Percentiles rank a stretch among this genome's conserved stretches.
These are phyloP conservation scores for Cerceris ruficornis DNA, from an alignment of 2,888 invertebrate genomes.

Conservation along the genomic window DNA sequence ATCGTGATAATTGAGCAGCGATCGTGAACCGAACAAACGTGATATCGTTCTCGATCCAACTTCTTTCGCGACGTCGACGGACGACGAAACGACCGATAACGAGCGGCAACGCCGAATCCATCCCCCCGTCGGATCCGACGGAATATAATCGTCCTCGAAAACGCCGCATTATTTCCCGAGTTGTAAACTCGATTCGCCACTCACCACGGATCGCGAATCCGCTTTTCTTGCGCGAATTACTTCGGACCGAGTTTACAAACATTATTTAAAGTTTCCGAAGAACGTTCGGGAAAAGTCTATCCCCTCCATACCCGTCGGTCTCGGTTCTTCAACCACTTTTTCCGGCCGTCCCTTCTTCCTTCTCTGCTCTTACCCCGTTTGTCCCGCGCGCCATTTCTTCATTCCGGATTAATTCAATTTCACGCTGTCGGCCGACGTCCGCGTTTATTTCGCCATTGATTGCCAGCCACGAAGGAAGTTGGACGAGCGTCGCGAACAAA, in stretches of 20 bases:
- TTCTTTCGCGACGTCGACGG: not conserved
- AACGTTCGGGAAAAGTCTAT: constrained; percentile 47
- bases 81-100: too few species aligned
- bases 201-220: constrained; percentile 57
- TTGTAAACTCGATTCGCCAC: constrained; percentile 61
- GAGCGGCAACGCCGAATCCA: too few species aligned
- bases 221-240: constrained; percentile 67
- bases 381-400: constrained; percentile 55
- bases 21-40: not conserved
- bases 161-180: constrained; percentile 54
- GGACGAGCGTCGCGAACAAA: constrained; percentile 32
- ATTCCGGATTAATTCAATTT: constrained; percentile 73
- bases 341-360: constrained; percentile 13
- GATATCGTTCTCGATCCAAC: not conserved
- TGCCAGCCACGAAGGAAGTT: constrained; percentile 16
- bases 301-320: constrained; percentile 9
- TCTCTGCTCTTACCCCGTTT: constrained; percentile 15
- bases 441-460: constrained; percentile 60
- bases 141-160: constrained; percentile 54
- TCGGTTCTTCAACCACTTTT: constrained; percentile 5
- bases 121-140: not conserved
- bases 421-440: constrained; percentile 63
- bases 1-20: not conserved
- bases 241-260: constrained; percentile 69
- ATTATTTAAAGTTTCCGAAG: constrained; percentile 71